Conservation (phyloP, 2,888 invertebrate genomes). For the Lithodes maja region DNA sequence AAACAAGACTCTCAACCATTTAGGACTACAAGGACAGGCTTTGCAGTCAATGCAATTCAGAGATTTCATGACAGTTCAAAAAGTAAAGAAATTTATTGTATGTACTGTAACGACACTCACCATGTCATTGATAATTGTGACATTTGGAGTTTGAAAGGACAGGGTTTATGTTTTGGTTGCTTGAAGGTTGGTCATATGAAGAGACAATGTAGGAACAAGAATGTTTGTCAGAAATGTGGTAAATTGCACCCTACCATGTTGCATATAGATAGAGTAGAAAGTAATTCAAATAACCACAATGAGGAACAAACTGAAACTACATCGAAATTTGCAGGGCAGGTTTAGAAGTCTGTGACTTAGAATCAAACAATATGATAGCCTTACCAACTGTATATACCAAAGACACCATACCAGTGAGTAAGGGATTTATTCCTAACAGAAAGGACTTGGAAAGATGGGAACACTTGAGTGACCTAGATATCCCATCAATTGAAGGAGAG, state of each 20-base stretch:
- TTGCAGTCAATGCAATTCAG: neutral
- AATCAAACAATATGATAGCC: neutral
- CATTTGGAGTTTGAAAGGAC: neutral
- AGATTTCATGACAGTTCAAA: too few relatives aligned
- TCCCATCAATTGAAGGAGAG: neutral
- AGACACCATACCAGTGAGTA: constrained; percentile 1
- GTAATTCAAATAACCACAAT: neutral
- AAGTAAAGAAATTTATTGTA: too few relatives aligned
- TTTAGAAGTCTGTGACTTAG: constrained; percentile 15
- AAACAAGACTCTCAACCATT: too few relatives aligned
- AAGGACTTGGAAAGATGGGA: neutral
- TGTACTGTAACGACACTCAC: too few relatives aligned
- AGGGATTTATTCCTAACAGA: neutral
- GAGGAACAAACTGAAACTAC: neutral
- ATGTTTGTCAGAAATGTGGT: neutral
- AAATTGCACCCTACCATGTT: neutral
- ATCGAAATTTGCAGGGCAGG: neutral
- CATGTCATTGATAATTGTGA: neutral
- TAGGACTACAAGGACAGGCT: too few relatives aligned
- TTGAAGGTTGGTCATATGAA: constrained; percentile 3
- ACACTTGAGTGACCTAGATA: neutral
- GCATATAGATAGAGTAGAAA: neutral
- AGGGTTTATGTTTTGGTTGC: constrained; percentile 9
- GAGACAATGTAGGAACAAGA: neutral
- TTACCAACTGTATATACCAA: constrained; percentile 6